A percentile compares a stretch with the other conserved stretches of the same genome.
Evolutionary conservation across 2,888 invertebrate species (phyloP).

Genomic region (Caenorhabditis wallacei): DNA sequence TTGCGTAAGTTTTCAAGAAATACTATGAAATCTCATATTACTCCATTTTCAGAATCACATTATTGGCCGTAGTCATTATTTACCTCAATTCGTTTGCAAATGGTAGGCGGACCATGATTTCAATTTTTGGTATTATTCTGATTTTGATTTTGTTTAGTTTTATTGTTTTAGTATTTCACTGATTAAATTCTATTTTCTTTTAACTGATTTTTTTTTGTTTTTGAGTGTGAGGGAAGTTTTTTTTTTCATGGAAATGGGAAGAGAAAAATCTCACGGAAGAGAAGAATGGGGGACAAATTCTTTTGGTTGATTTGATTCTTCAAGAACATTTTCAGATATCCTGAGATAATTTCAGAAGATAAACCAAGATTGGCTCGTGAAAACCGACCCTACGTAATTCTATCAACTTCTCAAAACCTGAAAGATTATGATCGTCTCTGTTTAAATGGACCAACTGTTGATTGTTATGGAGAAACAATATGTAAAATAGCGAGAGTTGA

Average conservation of each 20-base stretch:
- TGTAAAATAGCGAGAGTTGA: slow-evolving; percentile 40
- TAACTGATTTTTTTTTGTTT: no score
- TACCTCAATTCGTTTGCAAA: slow-evolving; percentile 46
- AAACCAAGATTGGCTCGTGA: slow-evolving; percentile 34
- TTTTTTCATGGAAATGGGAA: no score
- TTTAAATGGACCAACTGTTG: slow-evolving; percentile 23
- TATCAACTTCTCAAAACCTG: slow-evolving; percentile 25
- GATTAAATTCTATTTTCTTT: no score
- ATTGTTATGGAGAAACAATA: slow-evolving; percentile 38
- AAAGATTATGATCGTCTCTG: slow-evolving; percentile 51
- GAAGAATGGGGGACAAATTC: no score
- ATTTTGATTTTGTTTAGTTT: background rate
- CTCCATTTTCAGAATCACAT: slow-evolving; percentile 20
- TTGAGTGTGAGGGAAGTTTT: no score
- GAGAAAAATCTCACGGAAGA: no score
- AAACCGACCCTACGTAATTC: slow-evolving; percentile 48
- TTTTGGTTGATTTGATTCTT: no score
- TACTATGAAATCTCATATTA: background rate
- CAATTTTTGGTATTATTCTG: background rate
- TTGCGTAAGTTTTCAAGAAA: slow-evolving; percentile 20
- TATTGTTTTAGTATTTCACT: background rate
- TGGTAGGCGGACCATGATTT: background rate
- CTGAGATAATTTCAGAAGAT: slow-evolving; percentile 39
- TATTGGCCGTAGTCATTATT: slow-evolving; percentile 26
- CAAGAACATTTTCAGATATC: no score